A percentile compares a stretch with the other conserved stretches of the same genome.
Conservation (phyloP, 2,888 invertebrate genomes). For the Calameuta idolon region DNA sequence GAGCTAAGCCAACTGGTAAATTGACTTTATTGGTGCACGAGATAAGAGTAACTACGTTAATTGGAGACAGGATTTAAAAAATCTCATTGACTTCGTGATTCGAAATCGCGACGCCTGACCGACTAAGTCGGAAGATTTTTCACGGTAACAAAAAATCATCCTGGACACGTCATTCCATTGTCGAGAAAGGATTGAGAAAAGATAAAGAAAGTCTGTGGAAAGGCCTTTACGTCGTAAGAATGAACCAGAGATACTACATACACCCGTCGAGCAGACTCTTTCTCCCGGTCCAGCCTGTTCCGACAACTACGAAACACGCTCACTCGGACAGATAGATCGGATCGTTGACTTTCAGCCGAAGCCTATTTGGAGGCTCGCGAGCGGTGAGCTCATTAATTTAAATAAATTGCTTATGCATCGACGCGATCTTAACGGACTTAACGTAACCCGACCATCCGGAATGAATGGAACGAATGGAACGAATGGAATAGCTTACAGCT, state of each 20-base stretch:
- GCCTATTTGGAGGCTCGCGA: slow-evolving; percentile 24
- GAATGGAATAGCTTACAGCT: slow-evolving; percentile 41
- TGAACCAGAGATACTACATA: too few relatives aligned
- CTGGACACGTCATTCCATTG: too few relatives aligned
- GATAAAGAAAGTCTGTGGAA: too few relatives aligned
- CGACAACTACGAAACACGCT: too few relatives aligned
- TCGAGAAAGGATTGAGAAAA: too few relatives aligned
- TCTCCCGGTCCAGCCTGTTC: too few relatives aligned
- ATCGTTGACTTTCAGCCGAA: slow-evolving; percentile 38
- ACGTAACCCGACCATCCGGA: slow-evolving; percentile 46
- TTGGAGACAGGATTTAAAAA: not conserved
- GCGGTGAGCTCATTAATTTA: slow-evolving; percentile 54
- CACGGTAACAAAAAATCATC: slow-evolving; percentile 29
- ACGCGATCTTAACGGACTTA: slow-evolving; percentile 45
- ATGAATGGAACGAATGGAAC: slow-evolving; percentile 31
- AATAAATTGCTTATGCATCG: slow-evolving; percentile 55
- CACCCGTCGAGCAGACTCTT: too few relatives aligned
- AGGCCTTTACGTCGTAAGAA: too few relatives aligned
- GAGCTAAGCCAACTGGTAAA: slow-evolving; percentile 28
- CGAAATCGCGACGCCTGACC: not conserved
- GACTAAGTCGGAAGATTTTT: slow-evolving; percentile 14
- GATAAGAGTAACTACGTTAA: slow-evolving; percentile 13
- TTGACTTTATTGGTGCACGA: slow-evolving; percentile 38
- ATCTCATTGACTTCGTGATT: too few relatives aligned
- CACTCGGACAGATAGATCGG: slow-evolving; percentile 30